Evolutionary conservation across 2,113 vertebrate species (phyloP), one percentile per base, ranked within the genome.

Genomic region (Salvelinus sp.): DNA sequence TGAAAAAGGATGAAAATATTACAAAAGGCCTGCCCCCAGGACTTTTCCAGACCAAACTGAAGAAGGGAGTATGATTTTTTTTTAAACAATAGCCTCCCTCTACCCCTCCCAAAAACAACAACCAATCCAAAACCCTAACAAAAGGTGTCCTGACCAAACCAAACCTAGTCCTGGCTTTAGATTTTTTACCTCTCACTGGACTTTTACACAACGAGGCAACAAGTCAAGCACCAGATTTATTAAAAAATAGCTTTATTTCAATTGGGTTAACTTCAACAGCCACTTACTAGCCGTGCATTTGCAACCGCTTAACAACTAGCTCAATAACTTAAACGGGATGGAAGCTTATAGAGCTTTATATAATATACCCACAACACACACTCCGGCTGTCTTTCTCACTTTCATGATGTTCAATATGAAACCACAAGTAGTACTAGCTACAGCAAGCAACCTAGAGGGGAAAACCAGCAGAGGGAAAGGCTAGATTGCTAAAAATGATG

Each of bases 211-310:
- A 76, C 10, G 28, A 54, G 69, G 20, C 72, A 70, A 81, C 76
- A 88, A 30, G 33, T 33, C 33, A 14, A 84, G 79, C 85, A 86
- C 78, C 74, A 88, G 87, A 88, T 69, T 74, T 73, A 75, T 80
- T 87, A 91, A 91, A 83, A 91, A 88, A 93, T 88, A 91, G 81
- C 78, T 67, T 78, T 86, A 44, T 88, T 83, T 86, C 77, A 82
- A 87, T 77, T 84, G 77, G 81, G 83, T 82, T 85, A 89, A 76
- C 38, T 10, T 44, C 38, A 44, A 74, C 2, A 54, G 16, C 73
- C 48, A 44, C 38, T 44, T 44, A 44, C 38, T 57, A 69, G 50
- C 9, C 38, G 9, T 44, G 38, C 38, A 44, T 44, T 44, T 10
- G 38, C 38, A 44, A 54, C 50, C 4, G 16, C 50, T 54, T 54